Base-by-base conservation (phyloP, 2,888 invertebrate genomes). In the Andrena fulva region DNA sequence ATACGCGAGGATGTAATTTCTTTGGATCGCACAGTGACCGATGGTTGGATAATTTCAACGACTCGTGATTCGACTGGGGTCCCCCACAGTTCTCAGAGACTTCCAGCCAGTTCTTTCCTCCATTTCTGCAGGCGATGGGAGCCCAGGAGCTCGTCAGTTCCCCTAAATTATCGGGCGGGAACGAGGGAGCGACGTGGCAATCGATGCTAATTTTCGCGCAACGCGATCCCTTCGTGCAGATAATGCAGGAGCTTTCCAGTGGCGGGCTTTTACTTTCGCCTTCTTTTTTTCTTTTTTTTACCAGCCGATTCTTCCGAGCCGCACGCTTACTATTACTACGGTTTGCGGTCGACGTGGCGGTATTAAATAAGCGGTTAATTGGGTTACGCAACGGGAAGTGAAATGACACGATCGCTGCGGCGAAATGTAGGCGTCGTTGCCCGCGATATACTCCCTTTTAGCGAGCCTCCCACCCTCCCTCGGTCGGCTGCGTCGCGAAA, bases 351-450 rank as follows among this genome's bases (percentile, higher is more conserved):
- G 83, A 4, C 56, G 66, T 54, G 80, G 62, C 85, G 70, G 83
- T 85, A 87, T 93, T 93, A 90, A 92, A 92, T 93, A 93, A 93
- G 90, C 92, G 89, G 87, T 91, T 92, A 93, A 94, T 94, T 92
- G 90, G 91, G 92, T 92, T 93, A 91, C 90, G 92, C 91, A 93
- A 91, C 92, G 91, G 93, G 93, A 93, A 93, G 91, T 92, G 91
- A 91, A 90, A 74, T 80, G 86, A 89, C 81, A 82, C 68, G 87
- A 73, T 60, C 84, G 67, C 77, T 88, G 76, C 42, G 68, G 62
- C 50, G 54, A 54, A 71, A 56, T 62, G 78, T 78, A 59, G 70
- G 77, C 76, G 66, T 68, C 63, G 52, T 56, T 75, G 59, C 42
- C 50, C 31, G 50, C 31, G 27, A 62, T 52, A 48, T 27, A 7